Evolutionary conservation across 2,888 invertebrate species (phyloP).

Genomic region (Agrochola lota): DNA sequence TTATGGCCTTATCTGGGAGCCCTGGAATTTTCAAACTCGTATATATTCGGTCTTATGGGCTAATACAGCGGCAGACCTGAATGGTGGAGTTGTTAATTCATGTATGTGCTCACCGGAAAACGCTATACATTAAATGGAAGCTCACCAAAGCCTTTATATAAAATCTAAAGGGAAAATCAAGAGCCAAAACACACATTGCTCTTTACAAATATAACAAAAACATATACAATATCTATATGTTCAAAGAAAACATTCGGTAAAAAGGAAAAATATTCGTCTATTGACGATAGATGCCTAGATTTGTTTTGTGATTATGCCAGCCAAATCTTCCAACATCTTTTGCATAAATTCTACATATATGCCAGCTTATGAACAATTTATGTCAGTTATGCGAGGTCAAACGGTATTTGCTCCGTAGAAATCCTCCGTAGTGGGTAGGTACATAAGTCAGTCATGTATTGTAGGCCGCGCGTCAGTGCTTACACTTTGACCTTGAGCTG

Average conservation of each 20-base stretch:
- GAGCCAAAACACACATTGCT: conserved; percentile 28
- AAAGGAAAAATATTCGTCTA: conserved; percentile 23
- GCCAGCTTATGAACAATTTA: conserved; percentile 32
- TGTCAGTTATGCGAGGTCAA: conserved; percentile 21
- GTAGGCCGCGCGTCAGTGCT: background rate
- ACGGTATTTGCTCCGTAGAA: conserved; percentile 20
- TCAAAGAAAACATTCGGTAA: conserved; percentile 40
- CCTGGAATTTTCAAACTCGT: no score
- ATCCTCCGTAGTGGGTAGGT: background rate
- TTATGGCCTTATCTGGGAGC: background rate
- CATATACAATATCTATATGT: conserved; percentile 36
- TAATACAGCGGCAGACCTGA: no score
- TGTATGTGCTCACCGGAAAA: background rate
- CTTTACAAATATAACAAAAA: conserved; percentile 21
- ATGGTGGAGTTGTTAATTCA: background rate
- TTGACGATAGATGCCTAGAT: conserved; percentile 35
- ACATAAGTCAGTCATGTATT: background rate
- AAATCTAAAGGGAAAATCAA: conserved; percentile 31
- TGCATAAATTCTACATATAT: conserved; percentile 41
- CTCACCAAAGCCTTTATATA: conserved; percentile 14
- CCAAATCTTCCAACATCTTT: conserved; percentile 18
- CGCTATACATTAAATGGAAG: background rate
- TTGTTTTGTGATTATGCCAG: conserved; percentile 37
- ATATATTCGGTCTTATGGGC: no score
- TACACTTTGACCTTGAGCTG: background rate